These are phyloP conservation scores for Nephrocerus scutellatus DNA, from an alignment of 2,888 invertebrate species.

Conservation along the genomic window DNA sequence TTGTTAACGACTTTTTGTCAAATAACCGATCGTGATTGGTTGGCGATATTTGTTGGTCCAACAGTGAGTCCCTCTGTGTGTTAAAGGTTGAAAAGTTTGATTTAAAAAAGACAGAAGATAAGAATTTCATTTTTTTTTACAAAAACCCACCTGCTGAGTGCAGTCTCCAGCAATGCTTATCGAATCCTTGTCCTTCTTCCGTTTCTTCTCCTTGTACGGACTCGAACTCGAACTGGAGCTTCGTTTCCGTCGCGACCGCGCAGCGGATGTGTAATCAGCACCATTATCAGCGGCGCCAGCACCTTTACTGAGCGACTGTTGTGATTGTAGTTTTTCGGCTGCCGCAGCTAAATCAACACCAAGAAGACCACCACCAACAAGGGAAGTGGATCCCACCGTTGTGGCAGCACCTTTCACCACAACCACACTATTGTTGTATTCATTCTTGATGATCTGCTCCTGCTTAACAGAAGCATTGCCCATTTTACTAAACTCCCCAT, in stretches of 20 bases:
- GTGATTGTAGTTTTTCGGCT: conserved; percentile 28
- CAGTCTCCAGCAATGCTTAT: conserved; percentile 5
- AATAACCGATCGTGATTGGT: conserved; percentile 48
- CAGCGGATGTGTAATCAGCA: conserved; percentile 27
- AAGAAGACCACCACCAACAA: too few relatives aligned
- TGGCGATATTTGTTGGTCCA: conserved; percentile 35
- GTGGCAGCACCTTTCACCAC: conserved; percentile 13
- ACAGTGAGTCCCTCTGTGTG: conserved; percentile 28
- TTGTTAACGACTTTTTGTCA: conserved; percentile 27
- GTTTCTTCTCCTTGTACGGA: conserved; percentile 46
- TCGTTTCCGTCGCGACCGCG: conserved; percentile 39
- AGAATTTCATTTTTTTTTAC: not conserved
- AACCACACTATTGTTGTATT: conserved; percentile 31
- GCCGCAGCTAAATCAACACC: too few relatives aligned
- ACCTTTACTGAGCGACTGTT: conserved; percentile 18
- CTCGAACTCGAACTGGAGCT: conserved; percentile 45
- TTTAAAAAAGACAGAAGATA: not conserved
- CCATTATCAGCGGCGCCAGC: conserved; percentile 30
- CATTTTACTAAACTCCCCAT: conserved; percentile 20
- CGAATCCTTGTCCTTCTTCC: conserved; percentile 45
- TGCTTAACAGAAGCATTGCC: conserved; percentile 18
- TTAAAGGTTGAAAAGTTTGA: conserved; percentile 1
- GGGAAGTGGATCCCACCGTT: not conserved
- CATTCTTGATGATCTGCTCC: conserved; percentile 32
- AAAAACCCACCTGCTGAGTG: not conserved